phyloP scores from a whole-genome alignment of 1,140 invertebrate genomes.

The Brachionus calyciflorus region DNA sequence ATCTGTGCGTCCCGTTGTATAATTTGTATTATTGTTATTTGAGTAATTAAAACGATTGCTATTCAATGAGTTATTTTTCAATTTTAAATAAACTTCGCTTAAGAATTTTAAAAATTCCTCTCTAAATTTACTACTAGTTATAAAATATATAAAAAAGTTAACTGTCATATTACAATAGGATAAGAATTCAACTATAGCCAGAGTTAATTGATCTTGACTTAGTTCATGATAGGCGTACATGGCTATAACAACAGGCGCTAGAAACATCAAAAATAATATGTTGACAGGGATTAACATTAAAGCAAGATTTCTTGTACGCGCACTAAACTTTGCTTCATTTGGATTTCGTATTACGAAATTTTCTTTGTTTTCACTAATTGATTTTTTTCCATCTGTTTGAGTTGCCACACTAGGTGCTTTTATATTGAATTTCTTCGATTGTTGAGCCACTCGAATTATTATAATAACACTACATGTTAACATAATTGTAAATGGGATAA shows the following conservation, averaged over 20 bases:
- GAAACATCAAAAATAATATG: slow-evolving; percentile 46
- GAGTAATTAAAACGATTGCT: background rate
- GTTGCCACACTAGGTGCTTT: background rate
- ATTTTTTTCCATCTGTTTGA: background rate
- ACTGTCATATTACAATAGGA: slow-evolving; percentile 38
- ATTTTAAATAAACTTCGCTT: slow-evolving; percentile 19
- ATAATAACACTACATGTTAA: slow-evolving; percentile 41
- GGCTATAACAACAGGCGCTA: slow-evolving; percentile 40
- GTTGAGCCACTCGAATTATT: slow-evolving; percentile 23
- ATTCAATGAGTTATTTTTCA: no score
- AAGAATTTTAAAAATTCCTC: slow-evolving; percentile 44
- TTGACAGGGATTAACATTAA: slow-evolving; percentile 40
- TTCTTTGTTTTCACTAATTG: background rate
- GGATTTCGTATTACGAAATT: background rate
- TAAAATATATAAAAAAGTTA: slow-evolving; percentile 44
- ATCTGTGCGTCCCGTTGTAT: background rate
- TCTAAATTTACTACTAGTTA: slow-evolving; percentile 46
- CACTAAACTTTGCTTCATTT: slow-evolving; percentile 34
- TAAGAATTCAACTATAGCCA: slow-evolving; percentile 44
- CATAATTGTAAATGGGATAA: slow-evolving; percentile 43
- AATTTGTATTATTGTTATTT: background rate
- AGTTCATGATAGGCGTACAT: slow-evolving; percentile 19
- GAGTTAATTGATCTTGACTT: slow-evolving; percentile 24
- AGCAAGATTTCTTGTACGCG: slow-evolving; percentile 34
- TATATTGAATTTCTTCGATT: slow-evolving; percentile 29